A percentile compares a stretch with the other conserved stretches of the same genome.
These are phyloP conservation scores for Antitype chi DNA, from an alignment of 2,888 invertebrate species.

Conservation along the genomic window DNA sequence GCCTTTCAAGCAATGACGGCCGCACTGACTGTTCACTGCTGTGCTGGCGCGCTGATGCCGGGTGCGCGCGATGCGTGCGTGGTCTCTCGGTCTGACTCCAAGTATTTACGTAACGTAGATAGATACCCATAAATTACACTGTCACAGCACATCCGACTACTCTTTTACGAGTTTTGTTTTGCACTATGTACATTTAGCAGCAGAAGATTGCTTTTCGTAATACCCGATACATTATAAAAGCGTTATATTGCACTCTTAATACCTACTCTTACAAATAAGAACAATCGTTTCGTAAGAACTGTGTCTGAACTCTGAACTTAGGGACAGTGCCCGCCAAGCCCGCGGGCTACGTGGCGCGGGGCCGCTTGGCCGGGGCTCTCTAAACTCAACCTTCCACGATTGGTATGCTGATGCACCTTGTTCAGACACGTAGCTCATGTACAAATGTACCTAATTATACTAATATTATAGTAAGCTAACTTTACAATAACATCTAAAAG, in stretches of 20 bases:
- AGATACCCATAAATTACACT: slow-evolving; percentile 4
- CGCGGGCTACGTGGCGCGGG: not conserved
- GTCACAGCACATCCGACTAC: slow-evolving; percentile 11
- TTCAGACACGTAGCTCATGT: slow-evolving; percentile 3
- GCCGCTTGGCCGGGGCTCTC: not conserved
- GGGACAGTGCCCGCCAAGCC: not conserved
- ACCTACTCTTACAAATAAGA: slow-evolving; percentile 29
- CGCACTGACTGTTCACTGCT: not conserved
- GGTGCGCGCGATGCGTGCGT: not conserved
- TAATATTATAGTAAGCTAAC: slow-evolving; percentile 42
- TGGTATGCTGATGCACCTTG: not conserved
- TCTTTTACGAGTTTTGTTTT: slow-evolving; percentile 11
- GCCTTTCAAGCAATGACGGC: not conserved
- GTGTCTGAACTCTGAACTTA: not conserved
- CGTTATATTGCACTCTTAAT: slow-evolving; percentile 47
- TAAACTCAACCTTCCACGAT: not conserved
- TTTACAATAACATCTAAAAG: slow-evolving; percentile 57
- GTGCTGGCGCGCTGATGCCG: not conserved
- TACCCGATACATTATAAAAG: slow-evolving; percentile 37
- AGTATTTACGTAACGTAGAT: not conserved
- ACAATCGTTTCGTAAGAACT: slow-evolving; percentile 4
- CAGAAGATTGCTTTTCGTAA: slow-evolving; percentile 25
- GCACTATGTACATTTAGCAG: slow-evolving; percentile 49
- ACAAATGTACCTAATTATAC: slow-evolving; percentile 33
- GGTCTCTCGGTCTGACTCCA: not conserved